Evolutionary conservation across 1,140 invertebrate genomes (phyloP), one percentile per base, ranked within the genome.

Genomic region (Drosophila kanapiae): DNA sequence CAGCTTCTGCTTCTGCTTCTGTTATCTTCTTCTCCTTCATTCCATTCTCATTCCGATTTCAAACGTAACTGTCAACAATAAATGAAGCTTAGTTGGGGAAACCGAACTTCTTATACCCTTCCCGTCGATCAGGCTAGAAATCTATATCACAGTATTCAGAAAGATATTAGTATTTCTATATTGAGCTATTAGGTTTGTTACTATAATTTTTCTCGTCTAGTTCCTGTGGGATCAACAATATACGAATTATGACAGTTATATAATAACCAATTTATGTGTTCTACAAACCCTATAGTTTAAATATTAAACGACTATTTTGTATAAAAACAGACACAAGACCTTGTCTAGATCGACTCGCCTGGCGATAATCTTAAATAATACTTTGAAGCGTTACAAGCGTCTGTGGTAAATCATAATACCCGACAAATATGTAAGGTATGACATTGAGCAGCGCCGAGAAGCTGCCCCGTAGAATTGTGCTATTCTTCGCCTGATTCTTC

Each of bases 11-110:
- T 48, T 70, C 57, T 61, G 38, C 45, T 53, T 53, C 48, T 51
- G 48, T 51, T 74, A 40, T 69, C 11, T 43, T 60, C 56, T 43
- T 27, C 10, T 60, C 16, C 27, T 53, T n/a, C 33, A 38, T 47
- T 70, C 9, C 57, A 69, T 53, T 65, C 65, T 43, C 61, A 65
- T 65, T 65, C 37, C 47, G 47, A 71, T 70, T 72, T 71, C 35
- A 72, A 72, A 72, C 69, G 65, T 72, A 72, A 72, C 69, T 72
- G 69, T 35, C 69, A 58, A 58, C 65, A 71, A 72, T 60, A 54
- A 54, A 37, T 3, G 33, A 37, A 23, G 33, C 51, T 23, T 14
- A 23, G 13, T 13, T 23, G 1, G 13, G 51, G 4, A 14, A 37
- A 4, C 18, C 16, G 31, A 54, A 14, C 4, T 14, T 23, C 4